Evolutionary conservation across 2,113 vertebrate genomes (phyloP).

Genomic region (Sander lucioperca): DNA sequence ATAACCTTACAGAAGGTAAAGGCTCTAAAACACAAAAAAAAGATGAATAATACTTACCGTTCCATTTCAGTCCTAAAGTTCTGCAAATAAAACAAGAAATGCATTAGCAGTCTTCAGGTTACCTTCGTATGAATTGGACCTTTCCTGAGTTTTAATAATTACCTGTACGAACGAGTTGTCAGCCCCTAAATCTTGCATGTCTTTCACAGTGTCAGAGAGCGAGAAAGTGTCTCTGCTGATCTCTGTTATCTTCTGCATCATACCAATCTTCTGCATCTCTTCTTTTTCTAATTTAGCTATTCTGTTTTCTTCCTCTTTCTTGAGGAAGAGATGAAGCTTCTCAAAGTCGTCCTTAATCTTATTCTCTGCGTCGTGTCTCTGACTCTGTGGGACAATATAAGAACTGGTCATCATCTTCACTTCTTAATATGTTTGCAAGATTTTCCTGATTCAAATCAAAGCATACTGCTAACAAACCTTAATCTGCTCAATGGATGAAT

Average conservation of each 20-base stretch:
- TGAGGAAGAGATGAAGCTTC: slow-evolving; percentile 10
- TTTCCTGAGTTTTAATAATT: neutral
- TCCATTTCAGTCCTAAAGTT: too few species aligned
- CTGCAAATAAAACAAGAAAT: neutral
- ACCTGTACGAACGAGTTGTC: neutral
- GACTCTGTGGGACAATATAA: neutral
- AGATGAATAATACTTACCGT: too few species aligned
- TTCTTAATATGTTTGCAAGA: neutral
- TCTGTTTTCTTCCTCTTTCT: slow-evolving; percentile 2
- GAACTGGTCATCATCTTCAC: neutral
- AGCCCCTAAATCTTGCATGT: neutral
- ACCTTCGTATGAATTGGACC: neutral
- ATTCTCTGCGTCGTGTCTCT: slow-evolving; percentile 12
- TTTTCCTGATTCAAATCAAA: neutral
- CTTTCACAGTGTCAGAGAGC: slow-evolving; percentile 15
- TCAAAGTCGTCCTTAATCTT: slow-evolving; percentile 31
- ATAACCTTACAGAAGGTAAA: too few species aligned
- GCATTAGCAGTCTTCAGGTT: neutral
- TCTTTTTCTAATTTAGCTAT: slow-evolving; percentile 6
- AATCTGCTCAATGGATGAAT: slow-evolving; percentile 4
- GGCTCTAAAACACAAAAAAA: too few species aligned
- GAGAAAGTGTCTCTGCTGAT: slow-evolving; percentile 1
- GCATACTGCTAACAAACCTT: slow-evolving; percentile 4
- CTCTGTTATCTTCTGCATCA: slow-evolving; percentile 20
- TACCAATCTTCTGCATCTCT: slow-evolving; percentile 11